A percentile compares a stretch with the other conserved stretches of the same genome.
phyloP scores from a whole-genome alignment of 2,113 vertebrate genomes.

The Dolichotis patagonum region DNA sequence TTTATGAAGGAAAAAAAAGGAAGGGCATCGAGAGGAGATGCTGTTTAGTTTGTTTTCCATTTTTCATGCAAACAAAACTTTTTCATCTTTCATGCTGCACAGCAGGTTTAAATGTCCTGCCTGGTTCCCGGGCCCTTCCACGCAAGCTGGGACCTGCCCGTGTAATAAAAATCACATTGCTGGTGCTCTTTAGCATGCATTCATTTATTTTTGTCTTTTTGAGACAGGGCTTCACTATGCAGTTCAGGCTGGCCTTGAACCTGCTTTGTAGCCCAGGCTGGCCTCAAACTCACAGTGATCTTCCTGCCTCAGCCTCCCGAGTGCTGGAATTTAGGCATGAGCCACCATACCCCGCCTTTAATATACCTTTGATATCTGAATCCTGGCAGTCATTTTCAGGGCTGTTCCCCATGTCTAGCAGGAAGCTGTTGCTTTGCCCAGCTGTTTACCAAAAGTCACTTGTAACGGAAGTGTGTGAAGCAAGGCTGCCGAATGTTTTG shows the following conservation, averaged over 20 bases:
- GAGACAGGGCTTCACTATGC: background rate
- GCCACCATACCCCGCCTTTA: background rate
- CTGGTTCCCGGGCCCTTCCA: fast-evolving
- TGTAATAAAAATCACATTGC: too few species aligned
- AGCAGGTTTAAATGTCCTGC: background rate
- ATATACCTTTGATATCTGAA: background rate
- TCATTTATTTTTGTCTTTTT: background rate
- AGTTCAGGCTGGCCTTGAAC: background rate
- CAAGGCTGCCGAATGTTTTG: background rate
- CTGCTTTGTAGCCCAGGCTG: background rate
- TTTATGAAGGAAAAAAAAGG: background rate
- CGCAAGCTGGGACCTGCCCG: background rate
- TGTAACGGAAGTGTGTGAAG: background rate
- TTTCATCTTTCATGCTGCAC: background rate
- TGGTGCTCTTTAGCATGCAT: background rate
- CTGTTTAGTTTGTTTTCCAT: background rate
- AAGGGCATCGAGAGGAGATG: background rate
- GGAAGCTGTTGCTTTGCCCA: background rate
- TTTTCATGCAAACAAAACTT: background rate
- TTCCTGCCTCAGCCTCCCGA: background rate
- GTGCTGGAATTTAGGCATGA: background rate
- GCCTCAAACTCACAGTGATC: background rate
- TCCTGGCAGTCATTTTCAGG: background rate
- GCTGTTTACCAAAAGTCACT: background rate
- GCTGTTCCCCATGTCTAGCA: background rate